Evolutionary conservation across 2,797 vertebrate species (phyloP).

Genomic region (Pseudomugil gertrudae): DNA sequence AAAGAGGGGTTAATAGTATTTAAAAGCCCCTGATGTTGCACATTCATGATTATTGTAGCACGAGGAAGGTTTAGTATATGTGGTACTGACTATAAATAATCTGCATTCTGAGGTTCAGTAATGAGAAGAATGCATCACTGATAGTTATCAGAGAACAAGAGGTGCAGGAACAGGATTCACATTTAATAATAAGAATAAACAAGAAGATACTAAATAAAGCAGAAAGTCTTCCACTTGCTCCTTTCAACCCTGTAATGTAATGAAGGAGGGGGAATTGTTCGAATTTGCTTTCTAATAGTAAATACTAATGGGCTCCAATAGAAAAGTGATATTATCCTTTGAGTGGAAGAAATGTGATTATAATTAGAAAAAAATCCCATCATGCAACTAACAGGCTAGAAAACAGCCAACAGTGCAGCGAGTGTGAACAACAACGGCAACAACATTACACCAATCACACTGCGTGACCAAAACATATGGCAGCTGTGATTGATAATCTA

Average conservation of each 20-base stretch:
- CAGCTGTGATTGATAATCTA: conserved; percentile 36
- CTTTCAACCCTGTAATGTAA: not conserved
- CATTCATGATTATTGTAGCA: not conserved
- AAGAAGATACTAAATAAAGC: not conserved
- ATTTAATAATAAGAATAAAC: not conserved
- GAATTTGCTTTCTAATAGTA: not conserved
- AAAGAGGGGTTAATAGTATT: not conserved
- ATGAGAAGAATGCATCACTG: not conserved
- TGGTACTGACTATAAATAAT: not conserved
- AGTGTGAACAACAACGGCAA: conserved; percentile 33
- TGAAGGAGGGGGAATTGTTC: not conserved
- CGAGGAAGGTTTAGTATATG: not conserved
- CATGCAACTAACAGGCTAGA: not conserved
- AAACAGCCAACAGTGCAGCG: conserved; percentile 16
- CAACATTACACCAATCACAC: conserved; percentile 47
- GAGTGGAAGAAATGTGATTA: not conserved
- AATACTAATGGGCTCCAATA: not conserved
- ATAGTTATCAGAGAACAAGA: not conserved
- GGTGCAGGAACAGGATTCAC: not conserved
- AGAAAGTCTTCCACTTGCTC: not conserved
- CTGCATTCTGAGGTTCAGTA: not conserved
- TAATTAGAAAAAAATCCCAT: not conserved
- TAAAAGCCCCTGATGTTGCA: not conserved
- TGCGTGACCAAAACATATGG: conserved; percentile 40
- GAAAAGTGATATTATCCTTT: not conserved